Percentiles rank a stretch among this genome's conserved stretches.
Conservation (phyloP, 2,888 invertebrate genomes). For the Cancer borealis region DNA sequence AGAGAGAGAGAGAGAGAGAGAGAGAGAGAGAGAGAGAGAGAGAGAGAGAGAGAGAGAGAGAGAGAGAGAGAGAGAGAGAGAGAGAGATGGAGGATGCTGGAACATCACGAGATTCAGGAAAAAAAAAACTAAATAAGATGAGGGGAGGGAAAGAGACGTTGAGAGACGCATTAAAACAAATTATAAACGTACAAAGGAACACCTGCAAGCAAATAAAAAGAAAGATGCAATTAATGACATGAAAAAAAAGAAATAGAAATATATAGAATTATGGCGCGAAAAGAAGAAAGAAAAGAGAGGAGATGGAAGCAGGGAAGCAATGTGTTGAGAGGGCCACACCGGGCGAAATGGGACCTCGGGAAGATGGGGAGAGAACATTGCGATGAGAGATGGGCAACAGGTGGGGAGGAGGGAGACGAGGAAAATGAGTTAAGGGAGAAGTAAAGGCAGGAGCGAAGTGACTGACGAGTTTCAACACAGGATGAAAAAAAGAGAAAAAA, state of each 20-base stretch:
- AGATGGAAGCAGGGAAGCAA: neutral
- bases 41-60: neutral
- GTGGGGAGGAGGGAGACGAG: neutral
- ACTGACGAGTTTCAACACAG: neutral
- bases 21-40: neutral
- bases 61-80: slow-evolving; percentile 7
- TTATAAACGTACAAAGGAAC: neutral
- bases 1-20: neutral
- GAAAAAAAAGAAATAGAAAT: neutral
- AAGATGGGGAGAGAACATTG: neutral
- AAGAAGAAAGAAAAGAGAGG: neutral
- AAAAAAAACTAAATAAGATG: neutral
- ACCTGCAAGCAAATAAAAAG: neutral
- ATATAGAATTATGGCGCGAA: neutral
- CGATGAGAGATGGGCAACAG: neutral
- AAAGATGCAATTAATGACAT: neutral
- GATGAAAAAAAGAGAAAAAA: neutral
- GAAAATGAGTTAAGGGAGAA: neutral
- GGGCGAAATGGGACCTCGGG: neutral
- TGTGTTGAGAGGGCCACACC: neutral
- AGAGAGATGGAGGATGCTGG: neutral
- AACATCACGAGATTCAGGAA: neutral
- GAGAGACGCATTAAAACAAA: neutral
- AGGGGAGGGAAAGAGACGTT: neutral
- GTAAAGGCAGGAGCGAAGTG: neutral